Conservation (phyloP, 2,888 invertebrate species). For the Teleiodes luculella region DNA sequence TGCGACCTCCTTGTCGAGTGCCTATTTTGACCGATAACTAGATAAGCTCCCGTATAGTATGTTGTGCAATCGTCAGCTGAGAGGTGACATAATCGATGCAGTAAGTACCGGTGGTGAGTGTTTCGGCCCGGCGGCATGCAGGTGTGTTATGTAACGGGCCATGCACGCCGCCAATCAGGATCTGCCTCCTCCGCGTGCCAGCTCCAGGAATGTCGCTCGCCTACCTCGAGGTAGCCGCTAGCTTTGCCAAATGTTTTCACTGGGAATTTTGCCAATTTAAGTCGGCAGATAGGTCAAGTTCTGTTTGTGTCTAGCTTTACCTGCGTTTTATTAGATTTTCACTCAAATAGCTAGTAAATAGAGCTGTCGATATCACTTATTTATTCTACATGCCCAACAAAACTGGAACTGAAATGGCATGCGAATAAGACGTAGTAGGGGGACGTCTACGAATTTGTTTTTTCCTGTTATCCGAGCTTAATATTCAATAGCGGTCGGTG, state of each 20-base stretch:
- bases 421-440: neutral
- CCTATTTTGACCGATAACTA: conserved; percentile 26
- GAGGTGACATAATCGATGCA: conserved; percentile 74
- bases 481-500: neutral
- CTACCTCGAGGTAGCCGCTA: neutral
- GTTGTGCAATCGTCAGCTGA: conserved; percentile 66
- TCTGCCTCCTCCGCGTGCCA: neutral
- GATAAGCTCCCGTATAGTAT: conserved; percentile 32
- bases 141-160: conserved; percentile 70
- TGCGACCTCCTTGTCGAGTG: conserved; percentile 41
- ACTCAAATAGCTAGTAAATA: neutral
- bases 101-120: conserved; percentile 68
- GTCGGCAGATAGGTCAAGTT: conserved; percentile 7
- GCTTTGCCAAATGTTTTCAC: conserved; percentile 4
- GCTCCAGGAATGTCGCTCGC: conserved; percentile 10
- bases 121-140: conserved; percentile 47
- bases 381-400: neutral
- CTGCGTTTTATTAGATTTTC: neutral
- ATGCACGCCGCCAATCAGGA: conserved; percentile 18
- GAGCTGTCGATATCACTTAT: neutral
- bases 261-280: conserved; percentile 9
- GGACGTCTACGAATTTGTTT: conserved; percentile 3
- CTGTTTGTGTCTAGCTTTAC: neutral
- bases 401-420: neutral
- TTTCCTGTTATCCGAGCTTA: neutral